These are phyloP conservation scores for Cerastoderma edule DNA, from an alignment of 2,888 invertebrate species.

Conservation along the genomic window DNA sequence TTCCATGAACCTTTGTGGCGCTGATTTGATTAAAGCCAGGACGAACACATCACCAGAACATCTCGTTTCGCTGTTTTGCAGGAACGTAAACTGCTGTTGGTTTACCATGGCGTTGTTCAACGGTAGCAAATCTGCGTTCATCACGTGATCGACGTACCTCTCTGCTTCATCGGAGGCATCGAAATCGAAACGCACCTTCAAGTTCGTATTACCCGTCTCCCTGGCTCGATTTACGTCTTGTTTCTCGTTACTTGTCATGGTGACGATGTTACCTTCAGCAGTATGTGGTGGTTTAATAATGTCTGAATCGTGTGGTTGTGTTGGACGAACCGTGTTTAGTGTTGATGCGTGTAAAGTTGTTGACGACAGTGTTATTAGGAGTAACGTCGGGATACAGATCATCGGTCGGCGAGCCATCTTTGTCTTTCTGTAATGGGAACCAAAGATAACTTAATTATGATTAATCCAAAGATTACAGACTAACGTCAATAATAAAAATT, in stretches of 20 bases:
- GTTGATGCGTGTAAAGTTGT: too few relatives aligned
- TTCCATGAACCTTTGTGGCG: slow-evolving; percentile 32
- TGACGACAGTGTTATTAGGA: too few relatives aligned
- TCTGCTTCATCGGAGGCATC: neutral
- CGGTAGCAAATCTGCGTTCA: neutral
- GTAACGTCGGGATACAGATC: too few relatives aligned
- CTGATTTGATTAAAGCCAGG: slow-evolving; percentile 56
- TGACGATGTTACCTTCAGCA: neutral
- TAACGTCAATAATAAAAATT: too few relatives aligned
- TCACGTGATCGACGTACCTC: neutral
- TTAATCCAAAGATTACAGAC: too few relatives aligned
- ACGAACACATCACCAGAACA: slow-evolving; percentile 39
- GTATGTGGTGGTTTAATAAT: too few relatives aligned
- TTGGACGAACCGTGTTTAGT: too few relatives aligned
- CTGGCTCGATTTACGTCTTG: neutral
- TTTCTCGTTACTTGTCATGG: neutral
- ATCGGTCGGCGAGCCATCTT: too few relatives aligned
- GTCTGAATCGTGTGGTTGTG: too few relatives aligned
- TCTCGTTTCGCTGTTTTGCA: slow-evolving; percentile 20
- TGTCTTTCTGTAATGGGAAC: too few relatives aligned
- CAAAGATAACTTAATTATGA: too few relatives aligned
- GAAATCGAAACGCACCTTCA: neutral
- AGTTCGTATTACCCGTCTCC: neutral
- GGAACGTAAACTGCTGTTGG: slow-evolving; percentile 39
- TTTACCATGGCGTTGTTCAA: slow-evolving; percentile 33